Evolutionary conservation across 2,888 invertebrate species (phyloP).

Genomic region (Nasonia oneida): DNA sequence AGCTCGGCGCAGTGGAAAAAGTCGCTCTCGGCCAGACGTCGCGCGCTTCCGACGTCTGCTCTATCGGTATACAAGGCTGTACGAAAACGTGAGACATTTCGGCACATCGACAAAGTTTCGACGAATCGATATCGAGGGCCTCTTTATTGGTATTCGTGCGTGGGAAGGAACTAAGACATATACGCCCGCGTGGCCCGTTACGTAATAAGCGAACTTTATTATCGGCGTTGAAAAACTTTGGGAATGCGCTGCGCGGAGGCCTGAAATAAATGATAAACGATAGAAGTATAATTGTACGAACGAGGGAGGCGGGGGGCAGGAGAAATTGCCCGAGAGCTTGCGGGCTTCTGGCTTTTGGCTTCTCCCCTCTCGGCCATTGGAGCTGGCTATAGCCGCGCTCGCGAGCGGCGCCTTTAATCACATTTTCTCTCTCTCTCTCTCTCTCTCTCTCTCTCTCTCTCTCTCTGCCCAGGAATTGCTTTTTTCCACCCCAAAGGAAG

Average conservation of each 20-base stretch:
- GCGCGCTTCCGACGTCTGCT: not conserved
- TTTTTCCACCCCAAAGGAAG: conserved; percentile 60
- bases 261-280: conserved; percentile 61
- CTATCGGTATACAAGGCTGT: not conserved
- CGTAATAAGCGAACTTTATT: conserved; percentile 59
- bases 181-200: conserved; percentile 11
- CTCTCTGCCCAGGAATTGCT: conserved; percentile 54
- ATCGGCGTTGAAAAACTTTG: conserved; percentile 46
- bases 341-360: conserved; percentile 17
- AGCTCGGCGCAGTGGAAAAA: conserved; percentile 26
- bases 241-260: conserved; percentile 28
- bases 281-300: conserved; percentile 57
- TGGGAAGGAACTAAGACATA: conserved; percentile 29
- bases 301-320: not conserved
- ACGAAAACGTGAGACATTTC: not conserved
- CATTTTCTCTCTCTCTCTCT: conserved; percentile 52
- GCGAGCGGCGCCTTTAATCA: conserved; percentile 54
- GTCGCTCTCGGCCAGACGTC: not conserved
- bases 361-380: conserved; percentile 4
- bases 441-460: conserved; percentile 37
- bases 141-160: not conserved
- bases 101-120: conserved; percentile 15
- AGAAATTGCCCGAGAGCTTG: conserved; percentile 50
- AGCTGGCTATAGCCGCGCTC: not conserved
- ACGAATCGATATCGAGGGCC: conserved; percentile 13